Evolutionary conservation across 2,888 invertebrate genomes (phyloP).

Genomic region (Acanthococcus lagerstroemiae): DNA sequence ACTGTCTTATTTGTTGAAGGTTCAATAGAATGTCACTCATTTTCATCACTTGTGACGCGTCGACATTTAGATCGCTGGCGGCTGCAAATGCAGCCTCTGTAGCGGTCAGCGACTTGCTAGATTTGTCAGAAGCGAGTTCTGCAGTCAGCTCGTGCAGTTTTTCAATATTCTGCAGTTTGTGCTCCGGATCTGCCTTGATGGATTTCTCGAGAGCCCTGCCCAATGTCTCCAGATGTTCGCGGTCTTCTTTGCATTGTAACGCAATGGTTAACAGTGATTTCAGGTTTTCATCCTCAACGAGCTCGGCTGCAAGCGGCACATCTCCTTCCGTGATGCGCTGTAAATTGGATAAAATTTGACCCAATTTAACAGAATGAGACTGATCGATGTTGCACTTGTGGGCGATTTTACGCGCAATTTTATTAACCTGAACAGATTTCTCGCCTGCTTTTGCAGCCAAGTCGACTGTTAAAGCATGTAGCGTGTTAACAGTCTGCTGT

Average conservation of each 20-base stretch:
- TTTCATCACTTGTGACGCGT: conserved; percentile 42
- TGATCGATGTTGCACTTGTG: background rate
- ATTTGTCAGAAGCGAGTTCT: background rate
- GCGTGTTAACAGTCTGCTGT: background rate
- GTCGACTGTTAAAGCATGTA: background rate
- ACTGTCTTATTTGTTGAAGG: conserved; percentile 1
- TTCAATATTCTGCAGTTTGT: conserved; percentile 3
- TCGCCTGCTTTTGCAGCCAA: background rate
- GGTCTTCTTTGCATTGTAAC: background rate
- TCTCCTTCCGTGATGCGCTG: background rate
- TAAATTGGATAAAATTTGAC: background rate
- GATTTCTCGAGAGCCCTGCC: background rate
- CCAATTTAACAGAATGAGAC: background rate
- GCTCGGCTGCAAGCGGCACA: background rate
- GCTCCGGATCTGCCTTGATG: background rate
- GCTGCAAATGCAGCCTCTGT: conserved; percentile 36
- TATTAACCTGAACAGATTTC: background rate
- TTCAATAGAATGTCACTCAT: conserved; percentile 43
- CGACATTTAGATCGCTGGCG: conserved; percentile 41
- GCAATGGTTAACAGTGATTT: background rate
- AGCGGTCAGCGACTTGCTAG: conserved; percentile 40
- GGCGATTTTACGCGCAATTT: background rate
- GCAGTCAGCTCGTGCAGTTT: background rate
- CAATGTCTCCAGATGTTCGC: background rate
- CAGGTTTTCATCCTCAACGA: background rate